Evolutionary conservation across 2,113 vertebrate genomes (phyloP).

Genomic region (Embiotoca jacksoni): DNA sequence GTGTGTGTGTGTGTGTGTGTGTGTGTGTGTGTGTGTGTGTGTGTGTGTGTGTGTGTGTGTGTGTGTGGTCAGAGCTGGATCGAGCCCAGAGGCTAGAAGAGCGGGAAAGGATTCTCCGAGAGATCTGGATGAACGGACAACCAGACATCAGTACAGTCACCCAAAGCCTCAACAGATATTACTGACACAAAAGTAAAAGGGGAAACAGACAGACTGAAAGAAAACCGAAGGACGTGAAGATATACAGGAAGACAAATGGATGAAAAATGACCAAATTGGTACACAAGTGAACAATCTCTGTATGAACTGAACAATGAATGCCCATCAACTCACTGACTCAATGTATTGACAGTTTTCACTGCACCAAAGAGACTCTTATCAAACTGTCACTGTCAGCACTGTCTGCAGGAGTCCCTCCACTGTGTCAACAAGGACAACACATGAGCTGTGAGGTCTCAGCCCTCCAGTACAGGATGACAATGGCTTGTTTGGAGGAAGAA

Average conservation of each 20-base stretch:
- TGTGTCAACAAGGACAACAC: conserved; percentile 12
- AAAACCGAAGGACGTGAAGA: conserved; percentile 1
- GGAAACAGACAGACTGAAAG: neutral
- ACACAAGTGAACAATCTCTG: neutral
- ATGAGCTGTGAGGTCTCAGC: conserved; percentile 14
- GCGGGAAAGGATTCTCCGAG: conserved; percentile 90
- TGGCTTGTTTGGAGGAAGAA: conserved; percentile 12
- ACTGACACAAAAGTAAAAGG: conserved; percentile 69
- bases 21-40: too few relatives aligned
- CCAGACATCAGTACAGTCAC: conserved; percentile 89
- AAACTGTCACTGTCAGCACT: conserved; percentile 11
- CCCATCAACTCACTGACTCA: neutral
- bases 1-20: too few relatives aligned
- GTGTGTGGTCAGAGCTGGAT: conserved; percentile 84
- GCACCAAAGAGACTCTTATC: conserved; percentile 34
- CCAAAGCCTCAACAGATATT: conserved; percentile 91
- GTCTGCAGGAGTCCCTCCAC: neutral
- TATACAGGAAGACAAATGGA: neutral
- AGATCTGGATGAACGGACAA: conserved; percentile 95
- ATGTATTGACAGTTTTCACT: conserved; percentile 15
- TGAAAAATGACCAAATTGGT: neutral
- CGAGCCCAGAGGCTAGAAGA: conserved; percentile 90
- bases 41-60: neutral
- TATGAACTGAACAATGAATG: neutral
- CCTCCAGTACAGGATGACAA: neutral